A percentile compares a stretch with the other conserved stretches of the same genome.
Conservation (phyloP, 2,888 invertebrate species). For the Chrysodeixis includens region DNA sequence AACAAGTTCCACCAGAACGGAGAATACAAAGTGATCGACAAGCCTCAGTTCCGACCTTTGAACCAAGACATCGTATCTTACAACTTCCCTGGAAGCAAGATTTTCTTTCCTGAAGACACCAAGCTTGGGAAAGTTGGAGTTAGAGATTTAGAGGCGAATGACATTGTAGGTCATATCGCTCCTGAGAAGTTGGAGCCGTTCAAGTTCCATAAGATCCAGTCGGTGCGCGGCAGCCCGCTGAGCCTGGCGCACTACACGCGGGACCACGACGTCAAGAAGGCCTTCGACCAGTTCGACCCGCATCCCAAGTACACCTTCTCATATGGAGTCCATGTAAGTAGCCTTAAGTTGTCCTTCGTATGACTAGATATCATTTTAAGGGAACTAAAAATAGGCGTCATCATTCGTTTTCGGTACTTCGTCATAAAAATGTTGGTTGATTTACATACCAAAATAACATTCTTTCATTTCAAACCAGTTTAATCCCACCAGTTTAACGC, state of each 20-base stretch:
- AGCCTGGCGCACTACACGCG: slow-evolving; percentile 67
- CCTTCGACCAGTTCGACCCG: slow-evolving; percentile 60
- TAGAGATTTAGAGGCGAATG: slow-evolving; percentile 12
- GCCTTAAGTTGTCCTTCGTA: background rate
- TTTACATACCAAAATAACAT: no score
- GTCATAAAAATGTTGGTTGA: no score
- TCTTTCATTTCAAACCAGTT: no score
- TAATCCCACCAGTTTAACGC: background rate
- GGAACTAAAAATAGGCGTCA: background rate
- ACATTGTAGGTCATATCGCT: slow-evolving; percentile 10
- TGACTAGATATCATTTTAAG: no score
- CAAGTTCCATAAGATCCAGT: slow-evolving; percentile 62
- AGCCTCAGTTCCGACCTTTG: slow-evolving; percentile 24
- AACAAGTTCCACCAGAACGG: slow-evolving; percentile 63
- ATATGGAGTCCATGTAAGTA: slow-evolving; percentile 82
- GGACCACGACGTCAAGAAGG: slow-evolving; percentile 40
- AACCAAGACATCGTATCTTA: slow-evolving; percentile 5
- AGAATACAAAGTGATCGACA: slow-evolving; percentile 65
- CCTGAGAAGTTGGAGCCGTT: slow-evolving; percentile 51
- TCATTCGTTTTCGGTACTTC: no score
- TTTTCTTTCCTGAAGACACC: slow-evolving; percentile 19
- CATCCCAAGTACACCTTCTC: slow-evolving; percentile 75
- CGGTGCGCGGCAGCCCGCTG: slow-evolving; percentile 63
- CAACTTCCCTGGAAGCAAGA: slow-evolving; percentile 19
- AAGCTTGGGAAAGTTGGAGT: background rate